Conservation (phyloP, 2,113 vertebrate species). For the Hippocampus barbouri region DNA sequence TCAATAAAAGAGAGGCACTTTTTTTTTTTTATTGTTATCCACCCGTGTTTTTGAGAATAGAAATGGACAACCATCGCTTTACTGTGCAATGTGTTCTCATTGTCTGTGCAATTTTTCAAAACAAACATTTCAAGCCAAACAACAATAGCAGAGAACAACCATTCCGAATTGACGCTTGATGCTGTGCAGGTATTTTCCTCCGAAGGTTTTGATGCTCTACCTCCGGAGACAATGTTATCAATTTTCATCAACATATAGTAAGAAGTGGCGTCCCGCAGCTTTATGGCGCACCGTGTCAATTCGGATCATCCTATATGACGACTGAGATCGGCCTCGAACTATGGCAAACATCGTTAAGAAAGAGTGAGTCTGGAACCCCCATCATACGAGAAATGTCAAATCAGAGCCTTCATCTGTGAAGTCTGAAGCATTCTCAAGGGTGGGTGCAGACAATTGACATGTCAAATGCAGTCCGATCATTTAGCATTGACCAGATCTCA, state of each 20-base stretch:
- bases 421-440: constrained; percentile 15
- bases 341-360: constrained; percentile 54
- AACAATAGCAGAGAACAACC: constrained; percentile 11
- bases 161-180: constrained; percentile 33
- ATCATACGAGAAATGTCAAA: constrained; percentile 20
- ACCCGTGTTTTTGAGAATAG: background rate
- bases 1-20: constrained; percentile 11
- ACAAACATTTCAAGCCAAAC: constrained; percentile 24
- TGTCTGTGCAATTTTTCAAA: background rate
- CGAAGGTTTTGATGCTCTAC: constrained; percentile 38
- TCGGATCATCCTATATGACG: constrained; percentile 50
- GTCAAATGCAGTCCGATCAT: constrained; percentile 5
- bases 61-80: background rate
- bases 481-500: background rate
- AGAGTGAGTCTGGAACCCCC: constrained; percentile 38
- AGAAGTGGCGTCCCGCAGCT: constrained; percentile 49
- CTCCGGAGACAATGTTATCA: constrained; percentile 57
- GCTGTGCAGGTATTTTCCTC: constrained; percentile 37
- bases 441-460: background rate
- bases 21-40: background rate
- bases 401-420: constrained; percentile 16
- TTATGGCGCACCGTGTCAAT: constrained; percentile 55
- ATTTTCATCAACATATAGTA: constrained; percentile 51
- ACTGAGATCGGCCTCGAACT: constrained; percentile 40
- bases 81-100: background rate